Percentiles rank a stretch among this genome's conserved stretches.
phyloP scores from a whole-genome alignment of 2,888 invertebrate species.

The Heliconius cydno region DNA sequence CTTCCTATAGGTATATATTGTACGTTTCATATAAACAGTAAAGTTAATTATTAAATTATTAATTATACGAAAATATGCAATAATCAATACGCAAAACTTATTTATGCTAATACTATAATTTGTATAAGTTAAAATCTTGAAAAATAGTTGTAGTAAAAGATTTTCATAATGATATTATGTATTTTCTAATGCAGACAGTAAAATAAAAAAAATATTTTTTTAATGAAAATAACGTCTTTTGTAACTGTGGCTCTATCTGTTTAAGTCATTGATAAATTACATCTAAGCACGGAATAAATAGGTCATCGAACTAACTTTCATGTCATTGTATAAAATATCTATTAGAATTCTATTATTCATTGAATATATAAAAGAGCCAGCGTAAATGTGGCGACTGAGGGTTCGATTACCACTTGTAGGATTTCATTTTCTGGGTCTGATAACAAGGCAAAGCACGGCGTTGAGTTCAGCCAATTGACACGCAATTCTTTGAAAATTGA shows the following conservation, averaged over 20 bases:
- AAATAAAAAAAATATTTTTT: not conserved
- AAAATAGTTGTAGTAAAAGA: too few species aligned
- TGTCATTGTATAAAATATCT: not conserved
- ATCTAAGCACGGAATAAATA: slow-evolving; percentile 7
- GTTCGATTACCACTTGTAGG: not conserved
- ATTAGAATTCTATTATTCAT: not conserved
- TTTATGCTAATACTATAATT: too few species aligned
- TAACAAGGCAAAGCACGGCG: not conserved
- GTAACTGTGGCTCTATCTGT: not conserved
- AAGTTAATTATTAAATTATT: too few species aligned
- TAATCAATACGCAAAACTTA: too few species aligned
- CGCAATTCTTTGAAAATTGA: too few species aligned
- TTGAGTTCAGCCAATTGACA: too few species aligned
- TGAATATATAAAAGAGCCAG: not conserved
- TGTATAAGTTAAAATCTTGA: too few species aligned
- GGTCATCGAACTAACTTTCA: slow-evolving; percentile 26
- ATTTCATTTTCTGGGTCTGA: not conserved
- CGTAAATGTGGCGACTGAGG: not conserved
- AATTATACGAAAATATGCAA: too few species aligned
- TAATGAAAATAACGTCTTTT: not conserved
- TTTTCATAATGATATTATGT: too few species aligned
- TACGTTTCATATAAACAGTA: not conserved
- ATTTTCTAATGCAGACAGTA: not conserved
- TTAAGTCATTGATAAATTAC: slow-evolving; percentile 14
- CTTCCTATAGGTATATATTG: not conserved